Percentiles rank a stretch among this genome's conserved stretches.
Conservation (phyloP, 1,140 invertebrate species). For the Samia ricini region DNA sequence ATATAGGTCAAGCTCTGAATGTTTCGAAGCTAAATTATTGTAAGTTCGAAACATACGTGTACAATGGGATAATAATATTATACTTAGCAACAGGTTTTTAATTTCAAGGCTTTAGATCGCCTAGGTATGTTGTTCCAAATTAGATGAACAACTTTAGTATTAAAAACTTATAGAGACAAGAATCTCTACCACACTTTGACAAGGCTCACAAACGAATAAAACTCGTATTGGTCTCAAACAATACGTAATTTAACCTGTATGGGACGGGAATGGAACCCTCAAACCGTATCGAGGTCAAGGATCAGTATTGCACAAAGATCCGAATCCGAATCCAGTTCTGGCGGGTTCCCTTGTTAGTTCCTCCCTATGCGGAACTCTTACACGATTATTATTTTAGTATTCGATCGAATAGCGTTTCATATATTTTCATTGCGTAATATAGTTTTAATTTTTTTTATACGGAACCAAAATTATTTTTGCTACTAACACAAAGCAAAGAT, state of each 20-base stretch:
- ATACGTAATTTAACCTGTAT: constrained; percentile 50
- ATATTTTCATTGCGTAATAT: too few species aligned
- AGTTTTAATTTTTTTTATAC: too few species aligned
- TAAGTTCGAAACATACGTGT: too few species aligned
- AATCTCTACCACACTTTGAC: neutral
- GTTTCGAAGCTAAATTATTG: too few species aligned
- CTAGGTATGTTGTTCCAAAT: too few species aligned
- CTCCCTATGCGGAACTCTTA: constrained; percentile 42
- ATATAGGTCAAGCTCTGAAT: too few species aligned
- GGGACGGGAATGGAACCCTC: neutral
- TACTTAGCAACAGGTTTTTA: too few species aligned
- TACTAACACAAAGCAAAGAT: too few species aligned
- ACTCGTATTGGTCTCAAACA: constrained; percentile 16
- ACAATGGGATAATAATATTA: too few species aligned
- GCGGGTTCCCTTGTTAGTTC: constrained; percentile 7
- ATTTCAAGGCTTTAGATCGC: too few species aligned
- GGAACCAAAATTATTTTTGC: too few species aligned
- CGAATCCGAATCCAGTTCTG: neutral
- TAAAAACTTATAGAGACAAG: neutral
- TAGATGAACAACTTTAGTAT: too few species aligned
- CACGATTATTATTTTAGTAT: constrained; percentile 4
- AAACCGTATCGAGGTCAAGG: constrained; percentile 44
- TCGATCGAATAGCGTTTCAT: neutral
- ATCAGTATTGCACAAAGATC: constrained; percentile 28
- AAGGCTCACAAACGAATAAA: neutral